Conservation (phyloP, 2,797 vertebrate genomes). For the Alauda arvensis region DNA sequence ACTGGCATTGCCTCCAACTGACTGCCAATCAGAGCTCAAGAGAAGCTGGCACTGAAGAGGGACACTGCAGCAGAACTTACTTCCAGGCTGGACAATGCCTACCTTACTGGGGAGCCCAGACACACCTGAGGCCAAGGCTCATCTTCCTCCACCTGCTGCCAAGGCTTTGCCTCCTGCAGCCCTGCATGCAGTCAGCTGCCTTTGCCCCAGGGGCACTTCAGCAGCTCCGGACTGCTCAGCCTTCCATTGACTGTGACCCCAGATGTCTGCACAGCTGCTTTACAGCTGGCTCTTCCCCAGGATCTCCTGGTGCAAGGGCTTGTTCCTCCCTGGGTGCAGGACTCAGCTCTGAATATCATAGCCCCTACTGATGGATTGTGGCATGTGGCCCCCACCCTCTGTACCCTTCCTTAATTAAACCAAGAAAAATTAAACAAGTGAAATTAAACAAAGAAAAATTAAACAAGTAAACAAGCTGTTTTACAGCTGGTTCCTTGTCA, state of each 20-base stretch:
- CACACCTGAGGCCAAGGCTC: neutral
- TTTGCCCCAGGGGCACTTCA: neutral
- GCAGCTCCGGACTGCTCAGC: neutral
- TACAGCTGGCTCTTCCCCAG: neutral
- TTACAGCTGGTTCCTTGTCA: neutral
- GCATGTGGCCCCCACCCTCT: neutral
- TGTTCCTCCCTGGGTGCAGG: neutral
- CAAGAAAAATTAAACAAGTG: neutral
- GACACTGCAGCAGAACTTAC: neutral
- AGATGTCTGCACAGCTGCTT: neutral
- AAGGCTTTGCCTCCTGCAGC: neutral
- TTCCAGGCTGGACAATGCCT: neutral
- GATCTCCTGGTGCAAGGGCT: neutral
- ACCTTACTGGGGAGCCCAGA: neutral
- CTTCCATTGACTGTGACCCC: neutral
- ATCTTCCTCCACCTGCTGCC: neutral
- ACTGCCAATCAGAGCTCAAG: neutral
- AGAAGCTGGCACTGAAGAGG: neutral
- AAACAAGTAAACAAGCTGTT: neutral
- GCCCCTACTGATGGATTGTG: neutral
- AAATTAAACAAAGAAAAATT: neutral
- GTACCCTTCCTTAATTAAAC: neutral
- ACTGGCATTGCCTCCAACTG: neutral
- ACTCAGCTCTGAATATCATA: neutral
- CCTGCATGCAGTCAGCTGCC: neutral